A percentile compares a stretch with the other conserved stretches of the same genome.
Conservation (phyloP, 2,113 vertebrate species). For the Damaliscus lunatus region DNA sequence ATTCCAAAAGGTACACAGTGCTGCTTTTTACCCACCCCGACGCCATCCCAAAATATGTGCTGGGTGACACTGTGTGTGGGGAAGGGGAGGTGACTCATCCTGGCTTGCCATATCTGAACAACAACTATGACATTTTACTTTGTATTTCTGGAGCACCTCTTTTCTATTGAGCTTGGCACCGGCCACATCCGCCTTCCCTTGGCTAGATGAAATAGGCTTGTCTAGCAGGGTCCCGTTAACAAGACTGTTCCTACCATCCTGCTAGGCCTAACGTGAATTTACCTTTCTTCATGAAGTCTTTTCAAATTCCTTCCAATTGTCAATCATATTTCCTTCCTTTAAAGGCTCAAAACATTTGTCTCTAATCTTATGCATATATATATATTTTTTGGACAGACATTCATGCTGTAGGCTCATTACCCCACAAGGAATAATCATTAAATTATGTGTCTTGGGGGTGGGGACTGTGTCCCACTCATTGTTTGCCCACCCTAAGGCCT, state of each 20-base stretch:
- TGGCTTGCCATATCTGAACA: conserved; percentile 1
- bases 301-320: background rate
- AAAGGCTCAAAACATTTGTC: background rate
- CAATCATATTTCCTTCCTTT: background rate
- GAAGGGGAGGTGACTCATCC: conserved; percentile 17
- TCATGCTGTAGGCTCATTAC: background rate
- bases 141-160: conserved; percentile 1
- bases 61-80: background rate
- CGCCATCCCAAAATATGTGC: background rate
- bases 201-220: background rate
- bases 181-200: background rate
- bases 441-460: background rate
- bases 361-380: background rate
- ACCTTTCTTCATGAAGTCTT: background rate
- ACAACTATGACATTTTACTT: conserved; percentile 36
- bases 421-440: background rate
- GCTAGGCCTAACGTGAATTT: background rate
- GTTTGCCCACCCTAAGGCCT: background rate
- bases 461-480: background rate
- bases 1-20: background rate
- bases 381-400: background rate
- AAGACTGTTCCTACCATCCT: background rate
- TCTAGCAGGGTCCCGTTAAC: background rate
- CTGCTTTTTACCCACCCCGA: background rate
- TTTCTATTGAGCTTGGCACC: background rate